Percentiles rank a stretch among this genome's conserved stretches.
Conservation (phyloP, 2,113 vertebrate species). For the Rhizomys pruinosus region DNA sequence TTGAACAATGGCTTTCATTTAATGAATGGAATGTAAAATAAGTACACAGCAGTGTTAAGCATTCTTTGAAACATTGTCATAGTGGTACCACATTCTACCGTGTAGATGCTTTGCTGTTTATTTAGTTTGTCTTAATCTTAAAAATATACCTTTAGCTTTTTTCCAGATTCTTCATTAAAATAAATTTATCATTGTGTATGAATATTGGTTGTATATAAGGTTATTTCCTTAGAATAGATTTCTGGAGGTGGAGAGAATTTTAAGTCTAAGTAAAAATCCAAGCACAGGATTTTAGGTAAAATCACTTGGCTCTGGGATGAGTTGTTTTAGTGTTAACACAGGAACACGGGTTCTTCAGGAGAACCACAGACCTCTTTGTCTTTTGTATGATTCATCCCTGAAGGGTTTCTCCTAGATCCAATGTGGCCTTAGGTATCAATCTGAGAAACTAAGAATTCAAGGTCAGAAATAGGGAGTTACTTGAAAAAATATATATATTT, state of each 20-base stretch:
- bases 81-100: background rate
- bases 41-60: no score
- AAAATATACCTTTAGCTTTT: background rate
- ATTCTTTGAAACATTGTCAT: no score
- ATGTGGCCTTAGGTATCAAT: background rate
- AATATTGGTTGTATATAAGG: background rate
- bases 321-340: background rate
- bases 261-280: constrained; percentile 22
- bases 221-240: constrained; percentile 17
- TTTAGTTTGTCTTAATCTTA: background rate
- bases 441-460: background rate
- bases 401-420: background rate
- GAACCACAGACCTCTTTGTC: background rate
- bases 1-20: background rate
- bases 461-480: background rate
- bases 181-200: background rate
- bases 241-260: background rate
- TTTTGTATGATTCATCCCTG: background rate
- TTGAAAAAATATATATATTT: background rate
- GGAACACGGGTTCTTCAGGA: background rate
- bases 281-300: background rate
- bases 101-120: constrained; percentile 18
- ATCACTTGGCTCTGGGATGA: background rate
- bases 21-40: background rate
- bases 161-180: constrained; percentile 8